phyloP scores from a whole-genome alignment of 2,797 vertebrate species.

The Cichlasoma orientale region DNA sequence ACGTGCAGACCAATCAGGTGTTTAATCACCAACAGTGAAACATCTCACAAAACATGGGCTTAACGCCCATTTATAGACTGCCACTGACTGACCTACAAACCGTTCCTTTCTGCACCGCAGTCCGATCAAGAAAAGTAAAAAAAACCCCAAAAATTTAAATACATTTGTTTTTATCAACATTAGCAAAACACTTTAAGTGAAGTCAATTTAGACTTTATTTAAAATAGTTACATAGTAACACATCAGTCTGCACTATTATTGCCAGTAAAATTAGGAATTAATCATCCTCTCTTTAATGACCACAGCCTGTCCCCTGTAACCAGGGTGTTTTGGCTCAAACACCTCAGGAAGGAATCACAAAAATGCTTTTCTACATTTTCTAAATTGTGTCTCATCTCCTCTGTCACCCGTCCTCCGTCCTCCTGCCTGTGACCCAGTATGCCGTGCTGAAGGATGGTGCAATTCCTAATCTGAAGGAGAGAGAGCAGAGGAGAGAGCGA shows the following conservation, averaged over 20 bases:
- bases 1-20: background rate
- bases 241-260: too few species aligned
- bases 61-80: too few species aligned
- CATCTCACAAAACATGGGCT: background rate
- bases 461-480: background rate
- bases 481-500: background rate
- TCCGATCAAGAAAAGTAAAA: too few species aligned
- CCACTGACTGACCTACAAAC: too few species aligned
- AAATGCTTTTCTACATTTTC: background rate
- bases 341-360: background rate
- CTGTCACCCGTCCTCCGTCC: background rate
- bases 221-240: too few species aligned
- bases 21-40: background rate
- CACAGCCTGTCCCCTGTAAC: accelerated
- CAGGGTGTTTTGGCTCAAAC: background rate
- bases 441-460: background rate
- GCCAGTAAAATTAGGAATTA: background rate
- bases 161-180: too few species aligned
- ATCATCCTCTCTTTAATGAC: background rate
- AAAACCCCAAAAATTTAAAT: too few species aligned
- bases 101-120: too few species aligned
- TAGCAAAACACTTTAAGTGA: too few species aligned
- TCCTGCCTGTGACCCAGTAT: background rate
- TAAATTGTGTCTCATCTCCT: background rate
- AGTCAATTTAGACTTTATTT: background rate